These are phyloP conservation scores for Acrobasis consociella DNA, from an alignment of 2,888 invertebrate species.

Conservation along the genomic window DNA sequence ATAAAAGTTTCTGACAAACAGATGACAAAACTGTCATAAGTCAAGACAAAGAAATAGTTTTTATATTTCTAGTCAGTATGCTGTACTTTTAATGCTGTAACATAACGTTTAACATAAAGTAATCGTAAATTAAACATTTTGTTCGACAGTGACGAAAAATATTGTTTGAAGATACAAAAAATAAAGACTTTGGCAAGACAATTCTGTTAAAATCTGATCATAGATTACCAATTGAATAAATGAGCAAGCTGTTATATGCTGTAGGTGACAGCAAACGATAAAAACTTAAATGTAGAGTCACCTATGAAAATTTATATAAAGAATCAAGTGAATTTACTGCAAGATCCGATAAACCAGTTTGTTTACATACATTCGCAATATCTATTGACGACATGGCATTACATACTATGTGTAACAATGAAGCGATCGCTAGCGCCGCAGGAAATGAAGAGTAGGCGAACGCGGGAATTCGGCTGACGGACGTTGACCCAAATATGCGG, in stretches of 20 bases:
- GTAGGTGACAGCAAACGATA: too few relatives aligned
- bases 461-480: slow-evolving; percentile 74
- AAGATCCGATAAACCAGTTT: not conserved
- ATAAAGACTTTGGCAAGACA: too few relatives aligned
- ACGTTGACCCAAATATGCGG: slow-evolving; percentile 80
- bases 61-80: not conserved
- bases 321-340: not conserved
- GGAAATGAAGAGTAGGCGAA: slow-evolving; percentile 67
- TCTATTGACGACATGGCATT: slow-evolving; percentile 1
- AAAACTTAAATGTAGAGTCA: too few relatives aligned
- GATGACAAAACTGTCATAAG: not conserved
- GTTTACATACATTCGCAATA: not conserved
- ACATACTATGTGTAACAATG: slow-evolving; percentile 37
- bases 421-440: slow-evolving; percentile 54
- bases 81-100: too few relatives aligned
- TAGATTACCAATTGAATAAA: too few relatives aligned
- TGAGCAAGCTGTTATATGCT: too few relatives aligned
- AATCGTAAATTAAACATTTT: too few relatives aligned
- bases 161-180: too few relatives aligned
- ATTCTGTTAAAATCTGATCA: too few relatives aligned
- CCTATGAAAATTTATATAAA: not conserved
- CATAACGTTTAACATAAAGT: too few relatives aligned
- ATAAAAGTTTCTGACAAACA: not conserved
- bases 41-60: not conserved
- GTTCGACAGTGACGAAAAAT: too few relatives aligned